Evolutionary conservation across 2,797 vertebrate species (phyloP).

Genomic region (Otolemur crassicaudatus): DNA sequence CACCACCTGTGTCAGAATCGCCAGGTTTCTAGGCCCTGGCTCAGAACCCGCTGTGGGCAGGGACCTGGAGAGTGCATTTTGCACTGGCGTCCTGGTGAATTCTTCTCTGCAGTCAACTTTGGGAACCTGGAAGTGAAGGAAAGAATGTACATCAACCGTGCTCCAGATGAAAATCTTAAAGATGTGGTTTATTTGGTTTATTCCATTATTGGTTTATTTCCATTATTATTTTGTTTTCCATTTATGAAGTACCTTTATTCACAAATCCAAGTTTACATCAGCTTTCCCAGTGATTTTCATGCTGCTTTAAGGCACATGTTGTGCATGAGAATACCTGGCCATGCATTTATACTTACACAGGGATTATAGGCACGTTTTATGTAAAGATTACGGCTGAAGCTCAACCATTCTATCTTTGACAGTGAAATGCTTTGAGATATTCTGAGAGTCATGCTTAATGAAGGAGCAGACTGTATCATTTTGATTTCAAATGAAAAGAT

Average conservation of each 20-base stretch:
- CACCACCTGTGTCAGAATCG: neutral
- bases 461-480: slow-evolving; percentile 28
- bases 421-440: slow-evolving; percentile 20
- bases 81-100: neutral
- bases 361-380: neutral
- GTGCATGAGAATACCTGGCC: neutral
- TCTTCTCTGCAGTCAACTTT: neutral
- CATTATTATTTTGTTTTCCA: slow-evolving; percentile 5
- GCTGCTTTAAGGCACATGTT: slow-evolving; percentile 25
- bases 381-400: neutral
- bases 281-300: slow-evolving; percentile 56
- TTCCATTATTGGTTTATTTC: neutral
- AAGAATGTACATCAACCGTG: neutral
- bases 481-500: slow-evolving; percentile 61
- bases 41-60: neutral
- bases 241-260: neutral
- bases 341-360: neutral
- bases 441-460: slow-evolving; percentile 45
- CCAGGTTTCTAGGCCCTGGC: too few relatives aligned
- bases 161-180: neutral
- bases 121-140: neutral
- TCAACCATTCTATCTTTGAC: slow-evolving; percentile 2
- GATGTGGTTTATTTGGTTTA: neutral
- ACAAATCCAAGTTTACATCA: neutral
- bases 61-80: neutral